Conservation (phyloP, 2,797 vertebrate species). For the Phoxinus dragarum region DNA sequence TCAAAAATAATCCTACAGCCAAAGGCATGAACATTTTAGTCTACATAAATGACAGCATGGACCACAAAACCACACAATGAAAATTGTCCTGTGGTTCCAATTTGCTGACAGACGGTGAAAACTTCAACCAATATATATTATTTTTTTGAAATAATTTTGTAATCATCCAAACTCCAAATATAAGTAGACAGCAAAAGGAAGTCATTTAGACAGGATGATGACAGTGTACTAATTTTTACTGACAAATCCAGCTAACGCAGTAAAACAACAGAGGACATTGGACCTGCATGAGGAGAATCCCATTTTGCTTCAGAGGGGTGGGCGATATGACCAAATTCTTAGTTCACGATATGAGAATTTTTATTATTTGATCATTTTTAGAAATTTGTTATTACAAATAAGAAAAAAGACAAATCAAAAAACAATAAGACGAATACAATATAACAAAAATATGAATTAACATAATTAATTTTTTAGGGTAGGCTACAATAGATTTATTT, state of each 20-base stretch:
- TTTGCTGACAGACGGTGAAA: slow-evolving; percentile 78
- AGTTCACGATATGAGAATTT: too few relatives aligned
- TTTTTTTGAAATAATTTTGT: slow-evolving; percentile 82
- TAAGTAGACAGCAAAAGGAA: slow-evolving; percentile 49
- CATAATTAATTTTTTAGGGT: too few relatives aligned
- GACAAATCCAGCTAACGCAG: slow-evolving; percentile 33
- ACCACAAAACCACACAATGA: slow-evolving; percentile 82
- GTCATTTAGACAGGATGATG: slow-evolving; percentile 46
- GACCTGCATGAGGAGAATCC: neutral
- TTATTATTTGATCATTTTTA: too few relatives aligned
- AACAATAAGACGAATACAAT: too few relatives aligned
- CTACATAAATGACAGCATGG: slow-evolving; percentile 79
- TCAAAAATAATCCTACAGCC: slow-evolving; percentile 76
- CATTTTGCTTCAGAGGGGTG: neutral
- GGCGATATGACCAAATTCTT: too few relatives aligned
- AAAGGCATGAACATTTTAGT: slow-evolving; percentile 75
- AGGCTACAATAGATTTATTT: too few relatives aligned
- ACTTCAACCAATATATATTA: slow-evolving; percentile 78
- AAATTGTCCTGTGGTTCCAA: slow-evolving; percentile 81
- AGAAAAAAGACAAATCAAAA: too few relatives aligned
- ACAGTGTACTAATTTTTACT: slow-evolving; percentile 34
- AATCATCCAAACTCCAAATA: slow-evolving; percentile 68
- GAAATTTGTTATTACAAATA: too few relatives aligned
- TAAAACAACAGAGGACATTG: slow-evolving; percentile 53
- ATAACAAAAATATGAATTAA: too few relatives aligned